Conservation (phyloP, 2,888 invertebrate genomes). For the Campaea margaritaria region DNA sequence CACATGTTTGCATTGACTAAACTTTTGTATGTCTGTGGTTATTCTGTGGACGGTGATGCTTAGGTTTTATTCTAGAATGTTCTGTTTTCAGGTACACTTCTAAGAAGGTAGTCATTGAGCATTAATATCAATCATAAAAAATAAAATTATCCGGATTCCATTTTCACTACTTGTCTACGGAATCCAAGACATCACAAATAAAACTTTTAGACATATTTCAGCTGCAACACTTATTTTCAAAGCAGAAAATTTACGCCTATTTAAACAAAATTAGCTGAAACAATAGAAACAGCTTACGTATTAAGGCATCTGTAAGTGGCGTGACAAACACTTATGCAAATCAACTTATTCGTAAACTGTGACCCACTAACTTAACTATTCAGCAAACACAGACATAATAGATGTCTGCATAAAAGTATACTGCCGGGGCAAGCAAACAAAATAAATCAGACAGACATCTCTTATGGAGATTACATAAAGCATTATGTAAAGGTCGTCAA, state of each 20-base stretch:
- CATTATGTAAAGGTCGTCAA: conserved; percentile 54
- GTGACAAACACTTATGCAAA: conserved; percentile 14
- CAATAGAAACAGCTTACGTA: neutral
- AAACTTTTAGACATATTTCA: too few species aligned
- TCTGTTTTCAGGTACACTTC: too few species aligned
- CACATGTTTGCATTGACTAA: conserved; percentile 26
- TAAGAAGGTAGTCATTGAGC: too few species aligned
- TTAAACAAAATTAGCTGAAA: neutral
- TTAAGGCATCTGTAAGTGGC: neutral
- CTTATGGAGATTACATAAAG: conserved; percentile 55
- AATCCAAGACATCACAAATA: too few species aligned
- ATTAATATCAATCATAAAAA: too few species aligned
- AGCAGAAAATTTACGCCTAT: too few species aligned
- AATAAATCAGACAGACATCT: conserved; percentile 41
- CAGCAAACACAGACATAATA: conserved; percentile 29
- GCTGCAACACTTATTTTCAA: too few species aligned
- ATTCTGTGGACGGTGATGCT: neutral
- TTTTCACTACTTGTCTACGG: too few species aligned
- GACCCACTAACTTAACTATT: conserved; percentile 18
- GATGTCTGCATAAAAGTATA: conserved; percentile 28
- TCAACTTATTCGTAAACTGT: conserved; percentile 6
- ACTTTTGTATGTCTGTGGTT: conserved; percentile 4
- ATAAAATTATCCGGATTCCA: too few species aligned
- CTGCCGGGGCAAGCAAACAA: conserved; percentile 39
- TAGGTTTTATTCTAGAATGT: too few species aligned